Percentiles rank a stretch among this genome's conserved stretches.
Evolutionary conservation across 2,888 invertebrate species (phyloP).

Genomic region (Ormyrus labotus): DNA sequence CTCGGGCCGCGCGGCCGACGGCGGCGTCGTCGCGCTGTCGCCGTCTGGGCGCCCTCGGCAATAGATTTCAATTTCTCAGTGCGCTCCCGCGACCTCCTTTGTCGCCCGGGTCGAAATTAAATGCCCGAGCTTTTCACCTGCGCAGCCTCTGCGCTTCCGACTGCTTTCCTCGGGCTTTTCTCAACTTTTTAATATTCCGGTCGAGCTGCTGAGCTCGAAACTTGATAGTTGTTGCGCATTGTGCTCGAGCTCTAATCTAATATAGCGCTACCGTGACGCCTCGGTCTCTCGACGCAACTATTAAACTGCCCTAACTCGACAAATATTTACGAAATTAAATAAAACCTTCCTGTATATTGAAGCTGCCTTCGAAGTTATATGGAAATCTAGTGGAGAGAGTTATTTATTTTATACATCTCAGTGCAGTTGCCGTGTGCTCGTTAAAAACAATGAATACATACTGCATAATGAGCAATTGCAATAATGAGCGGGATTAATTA

Average conservation of each 20-base stretch:
- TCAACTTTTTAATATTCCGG: too few relatives aligned
- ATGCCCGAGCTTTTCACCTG: too few relatives aligned
- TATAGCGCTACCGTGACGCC: neutral
- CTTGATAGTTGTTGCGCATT: neutral
- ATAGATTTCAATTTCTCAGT: constrained; percentile 50
- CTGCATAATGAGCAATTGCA: too few relatives aligned
- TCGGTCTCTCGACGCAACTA: neutral
- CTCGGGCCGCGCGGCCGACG: neutral
- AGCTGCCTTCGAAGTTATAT: neutral
- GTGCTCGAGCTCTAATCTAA: constrained; percentile 9
- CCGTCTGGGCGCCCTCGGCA: constrained; percentile 34
- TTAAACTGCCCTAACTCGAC: constrained; percentile 17
- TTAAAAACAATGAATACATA: too few relatives aligned
- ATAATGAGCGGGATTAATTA: too few relatives aligned
- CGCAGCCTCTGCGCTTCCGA: neutral
- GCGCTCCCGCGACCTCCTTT: neutral
- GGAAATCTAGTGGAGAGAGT: too few relatives aligned
- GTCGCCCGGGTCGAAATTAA: too few relatives aligned
- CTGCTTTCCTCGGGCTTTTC: neutral
- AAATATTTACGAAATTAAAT: constrained; percentile 25
- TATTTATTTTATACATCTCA: too few relatives aligned
- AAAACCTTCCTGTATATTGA: neutral
- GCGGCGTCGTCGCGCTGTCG: constrained; percentile 29
- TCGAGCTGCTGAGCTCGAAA: neutral
- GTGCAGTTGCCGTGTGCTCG: too few relatives aligned